phyloP scores from a whole-genome alignment of 1,140 invertebrate genomes.

The Aphelenchoides avenae region DNA sequence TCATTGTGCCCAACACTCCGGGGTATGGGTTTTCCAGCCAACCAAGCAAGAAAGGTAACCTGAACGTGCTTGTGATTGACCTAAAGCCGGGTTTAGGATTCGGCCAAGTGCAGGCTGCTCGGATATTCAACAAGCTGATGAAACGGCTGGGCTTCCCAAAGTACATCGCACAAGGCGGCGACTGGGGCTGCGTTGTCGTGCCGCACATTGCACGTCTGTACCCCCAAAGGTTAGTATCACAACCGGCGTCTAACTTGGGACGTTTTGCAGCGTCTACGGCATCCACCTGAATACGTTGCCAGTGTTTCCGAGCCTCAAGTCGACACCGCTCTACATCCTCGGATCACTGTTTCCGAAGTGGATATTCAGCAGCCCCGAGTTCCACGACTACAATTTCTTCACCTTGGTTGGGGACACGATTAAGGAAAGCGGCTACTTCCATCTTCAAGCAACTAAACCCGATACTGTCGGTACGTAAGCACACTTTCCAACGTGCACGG shows the following conservation, averaged over 20 bases:
- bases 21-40: conserved; percentile 78
- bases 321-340: conserved; percentile 62
- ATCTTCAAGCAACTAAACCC: conserved; percentile 78
- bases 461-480: conserved; percentile 72
- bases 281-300: too few relatives aligned
- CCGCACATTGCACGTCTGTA: conserved; percentile 67
- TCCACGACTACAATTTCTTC: conserved; percentile 65
- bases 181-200: conserved; percentile 60
- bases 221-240: too few relatives aligned
- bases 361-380: conserved; percentile 64
- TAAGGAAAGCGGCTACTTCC: conserved; percentile 71
- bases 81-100: too few relatives aligned
- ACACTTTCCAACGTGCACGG: too few relatives aligned
- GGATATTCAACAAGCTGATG: conserved; percentile 80
- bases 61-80: not conserved
- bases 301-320: conserved; percentile 65
- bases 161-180: conserved; percentile 76
- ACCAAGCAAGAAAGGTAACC: conserved; percentile 61
- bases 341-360: conserved; percentile 62
- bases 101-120: conserved; percentile 64
- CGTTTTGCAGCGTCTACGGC: too few relatives aligned
- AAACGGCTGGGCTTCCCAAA: conserved; percentile 69
- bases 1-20: conserved; percentile 74
- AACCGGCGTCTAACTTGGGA: too few relatives aligned
- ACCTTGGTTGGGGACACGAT: conserved; percentile 63